phyloP scores from a whole-genome alignment of 2,797 vertebrate genomes.

The Sternarchorhynchus goeldii region DNA sequence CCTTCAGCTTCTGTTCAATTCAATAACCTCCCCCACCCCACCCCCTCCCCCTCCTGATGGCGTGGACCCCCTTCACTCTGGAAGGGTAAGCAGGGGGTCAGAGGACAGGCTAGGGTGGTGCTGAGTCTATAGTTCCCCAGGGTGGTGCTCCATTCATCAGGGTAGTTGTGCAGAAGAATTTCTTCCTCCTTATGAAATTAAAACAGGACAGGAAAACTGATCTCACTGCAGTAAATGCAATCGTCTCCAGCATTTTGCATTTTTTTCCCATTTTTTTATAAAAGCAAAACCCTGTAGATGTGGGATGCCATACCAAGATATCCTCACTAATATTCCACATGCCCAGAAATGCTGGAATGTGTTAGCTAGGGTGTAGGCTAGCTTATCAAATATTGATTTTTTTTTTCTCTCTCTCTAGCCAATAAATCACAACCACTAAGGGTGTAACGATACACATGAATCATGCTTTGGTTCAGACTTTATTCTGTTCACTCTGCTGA shows the following conservation, averaged over 20 bases:
- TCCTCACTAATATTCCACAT: slow-evolving; percentile 6
- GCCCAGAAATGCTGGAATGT: neutral
- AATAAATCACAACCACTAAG: neutral
- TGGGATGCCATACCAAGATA: neutral
- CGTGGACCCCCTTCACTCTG: slow-evolving; percentile 10
- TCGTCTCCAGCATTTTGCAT: neutral
- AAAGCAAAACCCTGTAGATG: slow-evolving; percentile 6
- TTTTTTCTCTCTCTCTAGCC: neutral
- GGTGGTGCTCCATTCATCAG: slow-evolving; percentile 17
- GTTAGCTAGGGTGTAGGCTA: neutral
- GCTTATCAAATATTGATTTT: neutral
- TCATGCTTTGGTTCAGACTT: too few species aligned
- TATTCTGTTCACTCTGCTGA: too few species aligned
- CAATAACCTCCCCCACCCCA: slow-evolving; percentile 8
- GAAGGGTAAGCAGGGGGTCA: slow-evolving; percentile 17
- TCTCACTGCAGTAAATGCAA: neutral
- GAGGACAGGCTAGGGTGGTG: slow-evolving; percentile 5
- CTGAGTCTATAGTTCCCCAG: slow-evolving; percentile 38
- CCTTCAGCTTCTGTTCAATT: neutral
- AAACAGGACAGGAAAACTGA: slow-evolving; percentile 21
- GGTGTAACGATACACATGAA: too few species aligned
- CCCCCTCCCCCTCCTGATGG: neutral
- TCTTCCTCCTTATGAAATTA: neutral
- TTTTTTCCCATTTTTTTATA: slow-evolving; percentile 9
- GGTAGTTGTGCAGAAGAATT: slow-evolving; percentile 37